Evolutionary conservation across 2,113 vertebrate genomes (phyloP), one percentile per base, ranked within the genome.

Genomic region (Ursus arctos): DNA sequence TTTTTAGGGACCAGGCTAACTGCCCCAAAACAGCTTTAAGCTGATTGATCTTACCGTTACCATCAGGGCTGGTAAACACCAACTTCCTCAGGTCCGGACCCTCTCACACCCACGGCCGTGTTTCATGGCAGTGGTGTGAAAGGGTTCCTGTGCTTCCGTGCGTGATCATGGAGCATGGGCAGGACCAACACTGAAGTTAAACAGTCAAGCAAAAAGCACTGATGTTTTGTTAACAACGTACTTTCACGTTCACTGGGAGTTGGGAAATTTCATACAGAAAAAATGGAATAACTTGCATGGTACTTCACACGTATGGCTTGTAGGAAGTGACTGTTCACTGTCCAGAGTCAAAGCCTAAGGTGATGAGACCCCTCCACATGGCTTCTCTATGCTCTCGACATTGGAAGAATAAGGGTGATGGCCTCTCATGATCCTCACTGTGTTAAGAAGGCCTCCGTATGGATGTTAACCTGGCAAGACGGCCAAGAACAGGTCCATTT

Each of bases 101-200:
- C 16, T 33, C 53, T 18, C 11, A 6, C 47, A 28, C 21, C 24
- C 51, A 55, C 7, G 43, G 67, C 19, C 1, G 5, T 31, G 31
- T 12, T 31, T 51, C 18, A 9, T 0, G 0, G 28, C 3, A 7
- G 71, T 7, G 26, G 26, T 7, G 2, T 9, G 2, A 19, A 74
- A 51, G 57, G 14, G 6, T 19, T 9, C 67, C 22, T 31, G 49
- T 13, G 33, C 7, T 19, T 82, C 57, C 40, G 40, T 12, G 43
- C 24, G 10, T 10, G 49, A 19, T 14, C 5, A 28, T 18, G 33
- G 51, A 49, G 6, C 6, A 3, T 16, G 28, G 63, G 10, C 12
- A 51, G 24, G 43, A 7, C n/a, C 28, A 57, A 40, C 2, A 1
- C 6, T 43, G 15, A 19, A 14, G 11, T 19, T 21, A 26, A 43